phyloP scores from a whole-genome alignment of 2,113 vertebrate species.

The Anolis sagrei region DNA sequence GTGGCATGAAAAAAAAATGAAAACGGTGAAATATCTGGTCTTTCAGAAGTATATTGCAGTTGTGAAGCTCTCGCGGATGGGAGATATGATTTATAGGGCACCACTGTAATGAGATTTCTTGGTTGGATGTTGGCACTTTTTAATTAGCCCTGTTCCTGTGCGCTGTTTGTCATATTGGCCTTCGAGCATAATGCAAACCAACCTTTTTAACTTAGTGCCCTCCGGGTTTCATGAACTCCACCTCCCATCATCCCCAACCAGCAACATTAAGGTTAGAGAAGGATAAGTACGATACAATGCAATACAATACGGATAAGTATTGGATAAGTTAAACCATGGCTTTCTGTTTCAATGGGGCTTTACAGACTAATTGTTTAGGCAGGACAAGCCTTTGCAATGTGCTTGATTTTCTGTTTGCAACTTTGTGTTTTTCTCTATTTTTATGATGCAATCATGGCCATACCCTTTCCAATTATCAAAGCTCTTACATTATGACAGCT shows the following conservation, averaged over 20 bases:
- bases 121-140: background rate
- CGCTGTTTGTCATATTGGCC: background rate
- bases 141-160: background rate
- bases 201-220: background rate
- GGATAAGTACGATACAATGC: no score
- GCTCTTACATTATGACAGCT: background rate
- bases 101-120: accelerated
- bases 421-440: no score
- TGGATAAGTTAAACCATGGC: no score
- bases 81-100: background rate
- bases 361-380: no score
- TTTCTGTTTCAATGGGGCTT: no score
- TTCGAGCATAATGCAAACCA: background rate
- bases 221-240: background rate
- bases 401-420: no score
- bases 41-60: constrained; percentile 4
- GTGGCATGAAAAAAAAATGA: background rate
- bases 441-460: no score
- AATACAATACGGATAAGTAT: no score
- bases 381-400: no score
- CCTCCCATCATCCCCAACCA: background rate
- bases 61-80: background rate
- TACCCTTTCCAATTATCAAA: background rate
- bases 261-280: background rate
- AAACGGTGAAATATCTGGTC: background rate